Evolutionary conservation across 2,113 vertebrate genomes (phyloP), one percentile per base, ranked within the genome.

Genomic region (Canis aureus): DNA sequence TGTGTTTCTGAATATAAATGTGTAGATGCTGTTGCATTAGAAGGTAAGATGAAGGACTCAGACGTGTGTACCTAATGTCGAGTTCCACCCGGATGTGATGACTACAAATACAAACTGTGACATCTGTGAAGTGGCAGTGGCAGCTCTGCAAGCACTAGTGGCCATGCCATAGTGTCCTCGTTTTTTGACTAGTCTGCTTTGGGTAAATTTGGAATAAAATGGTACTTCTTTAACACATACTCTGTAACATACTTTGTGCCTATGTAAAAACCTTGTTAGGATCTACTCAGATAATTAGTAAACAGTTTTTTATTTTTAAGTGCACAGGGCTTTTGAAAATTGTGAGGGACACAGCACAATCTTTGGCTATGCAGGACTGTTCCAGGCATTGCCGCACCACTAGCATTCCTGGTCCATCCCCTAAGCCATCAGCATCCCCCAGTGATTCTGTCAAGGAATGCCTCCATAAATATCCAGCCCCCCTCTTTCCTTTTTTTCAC

Each of bases 51-150:
- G 38, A 73, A 17, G 6, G 17, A 9, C 25, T 43, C 5, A 16
- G 53, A n/a, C 69, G n/a, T 35, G 3, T 12, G 12, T 11, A 6
- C 43, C 11, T 23, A 4, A 4, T 0, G 3, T 3, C 1, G 27
- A 81, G 38, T 82, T 43, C 43, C 43, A 43, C 88, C 15, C 59
- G 55, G 57, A 10, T 15, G 11, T 59, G 71, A 29, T 25, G 20
- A 13, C 84, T 20, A 1, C 69, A 66, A 2, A n/a, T n/a, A 27
- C 69, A 19, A 4, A 19, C 29, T 13, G 73, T 0, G 38, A 15
- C 10, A 51, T 0, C 49, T 1, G 0, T 2, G 64, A 49, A 19
- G 43, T 59, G 86, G n/a, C 19, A 9, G 2, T 80, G 71, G 35
- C 20, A n/a, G 5, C 3, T 83, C 43, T 49, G 16, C 57, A n/a